A percentile compares a stretch with the other conserved stretches of the same genome.
phyloP scores from a whole-genome alignment of 2,113 vertebrate genomes.

The Phocoena sinus region DNA sequence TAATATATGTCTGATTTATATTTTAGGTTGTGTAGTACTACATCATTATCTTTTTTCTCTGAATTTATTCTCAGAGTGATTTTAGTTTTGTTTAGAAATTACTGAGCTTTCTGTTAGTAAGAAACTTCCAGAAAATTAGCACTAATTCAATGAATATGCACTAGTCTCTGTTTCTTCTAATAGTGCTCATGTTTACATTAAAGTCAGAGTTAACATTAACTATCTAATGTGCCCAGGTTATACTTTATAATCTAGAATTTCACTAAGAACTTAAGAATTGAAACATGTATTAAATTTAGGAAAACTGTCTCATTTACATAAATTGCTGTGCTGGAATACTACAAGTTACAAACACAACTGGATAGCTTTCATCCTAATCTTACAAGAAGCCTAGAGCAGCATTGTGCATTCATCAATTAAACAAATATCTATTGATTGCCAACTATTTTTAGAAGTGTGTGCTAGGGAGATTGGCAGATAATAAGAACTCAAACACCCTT shows the following conservation, averaged over 20 bases:
- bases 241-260: slow-evolving; percentile 3
- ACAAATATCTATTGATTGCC: not conserved
- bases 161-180: not conserved
- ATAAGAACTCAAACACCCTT: not conserved
- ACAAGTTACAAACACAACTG: not conserved
- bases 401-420: not conserved
- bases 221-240: not conserved
- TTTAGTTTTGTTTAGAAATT: slow-evolving; percentile 32
- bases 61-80: not conserved
- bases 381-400: not conserved
- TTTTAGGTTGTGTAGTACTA: not conserved
- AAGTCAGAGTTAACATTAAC: not conserved
- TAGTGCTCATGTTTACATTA: not conserved
- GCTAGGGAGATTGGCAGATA: not conserved
- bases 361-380: not conserved
- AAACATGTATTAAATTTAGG: not conserved
- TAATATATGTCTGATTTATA: not conserved
- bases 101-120: not conserved
- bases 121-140: not conserved
- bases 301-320: not conserved
- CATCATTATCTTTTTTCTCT: not conserved
- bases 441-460: not conserved
- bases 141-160: not conserved
- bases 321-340: not conserved
- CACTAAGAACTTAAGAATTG: slow-evolving; percentile 1